Percentiles rank a stretch among this genome's conserved stretches.
Evolutionary conservation across 2,113 vertebrate genomes (phyloP).

Genomic region (Platichthys flesus): DNA sequence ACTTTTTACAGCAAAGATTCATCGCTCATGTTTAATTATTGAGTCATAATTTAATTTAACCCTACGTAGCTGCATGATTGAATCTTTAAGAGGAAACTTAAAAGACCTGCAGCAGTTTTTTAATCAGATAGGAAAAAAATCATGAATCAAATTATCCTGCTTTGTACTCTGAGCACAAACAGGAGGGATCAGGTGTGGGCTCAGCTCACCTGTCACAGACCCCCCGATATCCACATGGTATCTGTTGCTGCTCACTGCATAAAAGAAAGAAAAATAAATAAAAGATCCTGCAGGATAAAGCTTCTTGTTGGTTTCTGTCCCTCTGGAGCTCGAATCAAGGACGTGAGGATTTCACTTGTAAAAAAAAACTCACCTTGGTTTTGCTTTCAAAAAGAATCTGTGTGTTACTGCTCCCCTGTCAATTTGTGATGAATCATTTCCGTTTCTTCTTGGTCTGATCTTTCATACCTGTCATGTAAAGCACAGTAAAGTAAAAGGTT

Average conservation of each 20-base stretch:
- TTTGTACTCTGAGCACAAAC: neutral
- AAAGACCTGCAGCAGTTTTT: neutral
- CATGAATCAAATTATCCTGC: slow-evolving; percentile 12
- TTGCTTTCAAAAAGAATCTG: neutral
- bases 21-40: neutral
- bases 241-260: too few relatives aligned
- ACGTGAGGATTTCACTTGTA: too few relatives aligned
- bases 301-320: neutral
- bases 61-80: neutral
- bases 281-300: too few relatives aligned
- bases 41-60: neutral
- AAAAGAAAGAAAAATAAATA: too few relatives aligned
- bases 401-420: too few relatives aligned
- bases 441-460: too few relatives aligned
- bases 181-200: neutral
- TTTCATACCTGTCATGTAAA: neutral
- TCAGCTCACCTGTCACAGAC: neutral
- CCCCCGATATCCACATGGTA: too few relatives aligned
- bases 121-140: neutral
- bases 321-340: too few relatives aligned
- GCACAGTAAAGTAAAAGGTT: neutral
- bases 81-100: neutral
- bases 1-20: neutral
- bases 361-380: neutral
- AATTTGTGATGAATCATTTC: too few relatives aligned